These are phyloP conservation scores for Erinaceus europaeus DNA, from an alignment of 2,113 vertebrate species.

Conservation along the genomic window DNA sequence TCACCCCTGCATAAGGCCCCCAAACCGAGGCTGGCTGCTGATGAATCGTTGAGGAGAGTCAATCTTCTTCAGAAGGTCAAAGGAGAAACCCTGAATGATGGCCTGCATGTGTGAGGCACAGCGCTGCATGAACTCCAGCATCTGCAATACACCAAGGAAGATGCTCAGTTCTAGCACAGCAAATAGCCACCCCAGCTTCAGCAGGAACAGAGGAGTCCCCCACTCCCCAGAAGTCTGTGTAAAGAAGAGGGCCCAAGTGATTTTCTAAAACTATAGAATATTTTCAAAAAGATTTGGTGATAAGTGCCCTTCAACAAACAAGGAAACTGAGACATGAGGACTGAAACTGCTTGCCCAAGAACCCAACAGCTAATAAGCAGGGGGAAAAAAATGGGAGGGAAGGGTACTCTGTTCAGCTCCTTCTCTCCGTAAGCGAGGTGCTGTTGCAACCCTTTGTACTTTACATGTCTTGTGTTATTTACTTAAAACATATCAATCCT, in stretches of 20 bases:
- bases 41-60: slow-evolving; percentile 81
- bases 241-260: background rate
- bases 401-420: background rate
- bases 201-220: background rate
- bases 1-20: slow-evolving; percentile 83
- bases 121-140: slow-evolving; percentile 87
- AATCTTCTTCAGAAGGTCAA: slow-evolving; percentile 73
- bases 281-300: background rate
- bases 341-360: background rate
- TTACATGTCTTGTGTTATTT: background rate
- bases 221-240: background rate
- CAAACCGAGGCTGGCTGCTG: slow-evolving; percentile 78
- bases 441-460: background rate
- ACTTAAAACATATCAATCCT: background rate
- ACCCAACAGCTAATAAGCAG: background rate
- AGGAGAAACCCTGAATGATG: slow-evolving; percentile 77
- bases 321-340: background rate
- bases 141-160: slow-evolving; percentile 74
- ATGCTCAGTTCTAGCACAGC: background rate
- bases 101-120: slow-evolving; percentile 85
- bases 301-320: background rate
- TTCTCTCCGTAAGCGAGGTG: fast-evolving
- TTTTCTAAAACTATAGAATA: background rate
- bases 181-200: background rate
- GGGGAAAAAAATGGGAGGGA: background rate